Conservation (phyloP, 2,888 invertebrate genomes). For the Gymnoscelis rufifasciata region DNA sequence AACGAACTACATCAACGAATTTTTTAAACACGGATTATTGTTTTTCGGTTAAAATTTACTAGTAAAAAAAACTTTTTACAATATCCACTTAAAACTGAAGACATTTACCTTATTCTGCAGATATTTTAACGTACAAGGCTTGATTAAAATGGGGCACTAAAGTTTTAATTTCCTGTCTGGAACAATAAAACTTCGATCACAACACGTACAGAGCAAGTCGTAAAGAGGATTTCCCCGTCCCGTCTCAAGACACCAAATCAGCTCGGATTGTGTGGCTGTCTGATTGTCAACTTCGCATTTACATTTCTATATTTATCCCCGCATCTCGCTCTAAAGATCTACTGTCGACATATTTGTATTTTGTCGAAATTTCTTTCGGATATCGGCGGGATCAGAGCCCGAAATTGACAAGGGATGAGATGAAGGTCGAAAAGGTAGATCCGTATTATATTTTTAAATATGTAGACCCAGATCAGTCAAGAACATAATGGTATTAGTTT, state of each 20-base stretch:
- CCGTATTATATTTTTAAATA: neutral
- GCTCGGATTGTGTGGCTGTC: slow-evolving; percentile 3
- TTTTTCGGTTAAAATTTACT: no score
- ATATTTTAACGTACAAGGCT: no score
- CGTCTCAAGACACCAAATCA: slow-evolving; percentile 8
- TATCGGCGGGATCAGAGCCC: neutral
- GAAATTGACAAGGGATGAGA: neutral
- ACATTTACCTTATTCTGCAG: no score
- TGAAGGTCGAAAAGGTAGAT: neutral
- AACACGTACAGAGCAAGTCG: no score
- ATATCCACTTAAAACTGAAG: no score
- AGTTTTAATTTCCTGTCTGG: no score
- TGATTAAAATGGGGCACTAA: no score
- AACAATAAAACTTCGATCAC: no score
- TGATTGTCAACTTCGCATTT: slow-evolving; percentile 10
- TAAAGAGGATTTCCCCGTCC: neutral
- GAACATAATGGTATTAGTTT: no score
- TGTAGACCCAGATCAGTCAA: neutral
- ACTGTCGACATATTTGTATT: neutral
- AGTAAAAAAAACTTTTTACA: no score
- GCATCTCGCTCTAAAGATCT: neutral
- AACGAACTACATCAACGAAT: no score
- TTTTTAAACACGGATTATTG: no score
- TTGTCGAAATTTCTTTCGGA: neutral
- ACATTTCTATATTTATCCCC: neutral